Evolutionary conservation across 2,113 vertebrate genomes (phyloP).

Genomic region (Ranitomeya imitator): DNA sequence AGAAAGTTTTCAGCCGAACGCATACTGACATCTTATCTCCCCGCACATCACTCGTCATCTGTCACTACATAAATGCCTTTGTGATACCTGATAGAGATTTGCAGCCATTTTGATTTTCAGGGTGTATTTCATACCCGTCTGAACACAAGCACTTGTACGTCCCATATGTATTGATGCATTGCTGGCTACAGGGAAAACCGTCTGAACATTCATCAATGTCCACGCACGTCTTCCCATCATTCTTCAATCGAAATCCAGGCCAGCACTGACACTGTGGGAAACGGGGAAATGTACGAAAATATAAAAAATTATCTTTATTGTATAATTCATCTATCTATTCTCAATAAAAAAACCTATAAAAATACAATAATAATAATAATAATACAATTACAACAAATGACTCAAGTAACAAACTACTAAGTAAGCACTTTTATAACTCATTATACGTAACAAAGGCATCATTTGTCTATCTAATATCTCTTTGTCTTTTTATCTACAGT

Average conservation of each 20-base stretch:
- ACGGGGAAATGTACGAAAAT: neutral
- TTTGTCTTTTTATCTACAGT: no score
- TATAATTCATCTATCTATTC: neutral
- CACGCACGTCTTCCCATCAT: constrained; percentile 93
- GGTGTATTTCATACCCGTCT: constrained; percentile 88
- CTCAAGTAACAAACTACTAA: neutral
- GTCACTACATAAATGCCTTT: constrained; percentile 37
- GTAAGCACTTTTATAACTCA: no score
- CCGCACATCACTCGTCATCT: neutral
- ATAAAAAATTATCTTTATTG: neutral
- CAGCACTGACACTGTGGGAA: constrained; percentile 92
- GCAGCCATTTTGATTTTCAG: constrained; percentile 85
- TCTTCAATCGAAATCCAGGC: constrained; percentile 94
- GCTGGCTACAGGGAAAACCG: constrained; percentile 95
- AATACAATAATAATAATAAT: neutral
- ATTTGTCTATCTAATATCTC: neutral
- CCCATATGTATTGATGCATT: constrained; percentile 95
- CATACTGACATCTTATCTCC: constrained; percentile 10
- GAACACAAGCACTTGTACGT: constrained; percentile 93
- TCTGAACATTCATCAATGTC: constrained; percentile 92
- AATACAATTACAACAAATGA: neutral
- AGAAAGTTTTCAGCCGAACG: neutral
- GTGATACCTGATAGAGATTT: constrained; percentile 89
- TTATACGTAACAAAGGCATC: neutral
- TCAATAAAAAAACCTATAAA: neutral